Conservation (phyloP, 2,888 invertebrate species). For the Leptopilina syphax region DNA sequence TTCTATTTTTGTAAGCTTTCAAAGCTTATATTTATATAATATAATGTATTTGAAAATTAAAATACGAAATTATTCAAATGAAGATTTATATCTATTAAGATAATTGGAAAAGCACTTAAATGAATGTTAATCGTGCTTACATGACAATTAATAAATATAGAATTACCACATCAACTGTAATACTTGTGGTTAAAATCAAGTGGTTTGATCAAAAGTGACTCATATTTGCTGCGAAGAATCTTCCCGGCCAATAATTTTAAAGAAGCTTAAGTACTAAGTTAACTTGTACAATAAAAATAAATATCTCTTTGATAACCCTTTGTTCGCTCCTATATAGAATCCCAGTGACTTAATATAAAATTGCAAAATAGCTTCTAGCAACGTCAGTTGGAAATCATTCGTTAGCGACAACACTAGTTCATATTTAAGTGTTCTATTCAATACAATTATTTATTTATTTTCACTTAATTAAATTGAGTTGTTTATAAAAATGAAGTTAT, state of each 20-base stretch:
- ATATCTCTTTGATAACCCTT: constrained; percentile 27
- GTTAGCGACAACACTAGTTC: neutral
- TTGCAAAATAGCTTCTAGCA: neutral
- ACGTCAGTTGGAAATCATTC: constrained; percentile 15
- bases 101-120: too few species aligned
- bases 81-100: too few species aligned
- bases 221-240: neutral
- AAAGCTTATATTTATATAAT: too few species aligned
- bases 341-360: neutral
- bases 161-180: constrained; percentile 4
- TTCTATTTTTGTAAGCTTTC: too few species aligned
- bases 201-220: constrained; percentile 2
- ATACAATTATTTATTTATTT: neutral
- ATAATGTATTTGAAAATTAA: too few species aligned
- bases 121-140: neutral
- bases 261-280: neutral
- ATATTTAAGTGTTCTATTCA: neutral
- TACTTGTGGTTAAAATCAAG: constrained; percentile 5
- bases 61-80: too few species aligned
- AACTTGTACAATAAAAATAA: constrained; percentile 8
- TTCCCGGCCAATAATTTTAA: constrained; percentile 7
- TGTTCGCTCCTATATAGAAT: constrained; percentile 3
- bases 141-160: neutral
- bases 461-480: neutral
- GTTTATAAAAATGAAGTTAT: neutral